These are phyloP conservation scores for Todus mexicanus DNA, from an alignment of 2,797 vertebrate genomes.

Conservation along the genomic window DNA sequence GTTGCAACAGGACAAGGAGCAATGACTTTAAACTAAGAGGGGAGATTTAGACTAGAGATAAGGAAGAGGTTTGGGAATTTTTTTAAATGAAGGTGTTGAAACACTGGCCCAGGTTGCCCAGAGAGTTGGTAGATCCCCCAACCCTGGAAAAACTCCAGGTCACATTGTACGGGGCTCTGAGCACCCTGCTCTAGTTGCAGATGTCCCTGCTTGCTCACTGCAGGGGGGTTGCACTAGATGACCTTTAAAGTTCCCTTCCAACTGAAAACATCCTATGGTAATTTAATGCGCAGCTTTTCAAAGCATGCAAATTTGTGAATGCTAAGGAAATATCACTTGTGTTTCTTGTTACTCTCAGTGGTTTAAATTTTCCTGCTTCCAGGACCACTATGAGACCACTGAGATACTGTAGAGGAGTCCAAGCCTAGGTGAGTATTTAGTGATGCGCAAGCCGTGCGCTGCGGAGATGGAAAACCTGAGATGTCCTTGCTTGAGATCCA, in stretches of 20 bases:
- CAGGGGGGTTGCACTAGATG: not conserved
- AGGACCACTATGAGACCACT: not conserved
- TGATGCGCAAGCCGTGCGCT: rapidly evolving
- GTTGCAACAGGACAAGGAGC: not conserved
- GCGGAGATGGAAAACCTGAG: not conserved
- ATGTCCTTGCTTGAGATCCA: not conserved
- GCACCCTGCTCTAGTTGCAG: not conserved
- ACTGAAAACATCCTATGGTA: not conserved
- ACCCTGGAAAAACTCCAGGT: not conserved
- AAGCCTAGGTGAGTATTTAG: not conserved
- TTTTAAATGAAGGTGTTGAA: not conserved
- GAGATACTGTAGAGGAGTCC: not conserved
- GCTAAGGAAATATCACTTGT: not conserved
- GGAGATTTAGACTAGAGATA: not conserved
- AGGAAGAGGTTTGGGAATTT: not conserved
- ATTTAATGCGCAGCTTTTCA: not conserved
- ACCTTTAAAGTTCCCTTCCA: not conserved
- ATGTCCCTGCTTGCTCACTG: not conserved
- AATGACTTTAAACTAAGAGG: not conserved
- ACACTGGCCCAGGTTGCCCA: not conserved
- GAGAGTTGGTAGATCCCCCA: not conserved
- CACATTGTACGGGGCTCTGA: not conserved
- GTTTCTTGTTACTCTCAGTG: not conserved
- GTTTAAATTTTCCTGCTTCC: not conserved
- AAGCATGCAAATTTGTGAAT: not conserved